Evolutionary conservation across 2,113 vertebrate genomes (phyloP), one percentile per base, ranked within the genome.

Genomic region (Anguilla japonica): DNA sequence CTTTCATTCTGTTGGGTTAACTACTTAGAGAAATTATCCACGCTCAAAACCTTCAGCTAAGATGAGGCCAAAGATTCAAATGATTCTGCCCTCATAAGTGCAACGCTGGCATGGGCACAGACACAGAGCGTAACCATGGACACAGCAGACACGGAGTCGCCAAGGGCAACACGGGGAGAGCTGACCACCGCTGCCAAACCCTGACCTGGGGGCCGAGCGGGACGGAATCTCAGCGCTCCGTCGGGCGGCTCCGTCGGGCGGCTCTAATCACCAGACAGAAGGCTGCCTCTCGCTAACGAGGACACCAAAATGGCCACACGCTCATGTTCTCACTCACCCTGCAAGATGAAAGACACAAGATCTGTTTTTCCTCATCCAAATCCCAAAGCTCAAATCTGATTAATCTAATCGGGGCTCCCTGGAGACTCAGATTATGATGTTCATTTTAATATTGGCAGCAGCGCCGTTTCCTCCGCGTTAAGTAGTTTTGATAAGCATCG

Each of bases 381-480:
- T 71, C 34, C 50, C 83, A 83, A 57, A 60, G 1, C 41, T 34
- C 60, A 63, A 83, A 78, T 83, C 63, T 78, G 82, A 95, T 96
- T 96, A 95, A 93, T 95, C 89, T 93, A 96, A 95, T 95, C 93
- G 57, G 18, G 43, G 29, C 93, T 90, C 92, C 93, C 91, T 92
- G 93, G 90, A 93, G 94, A 94, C 92, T 91, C 93, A 93, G 94
- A 96, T 95, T 95, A 96, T 93, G 95, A 94, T 92, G 91, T 94
- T 94, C 93, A 94, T 93, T 94, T 96, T 95, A 95, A 95, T 93
- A 92, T 92, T 83, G 92, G 93, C 94, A 94, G 94, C 95, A 96
- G 95, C 95, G 95, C 95, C 95, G 96, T 96, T 95, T 96, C 93
- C 95, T 93, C 93, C 75, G 89, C 93, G 93, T 93, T 95, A 96